Conservation (phyloP, 2,888 invertebrate species). For the Dasypogon diadema region DNA sequence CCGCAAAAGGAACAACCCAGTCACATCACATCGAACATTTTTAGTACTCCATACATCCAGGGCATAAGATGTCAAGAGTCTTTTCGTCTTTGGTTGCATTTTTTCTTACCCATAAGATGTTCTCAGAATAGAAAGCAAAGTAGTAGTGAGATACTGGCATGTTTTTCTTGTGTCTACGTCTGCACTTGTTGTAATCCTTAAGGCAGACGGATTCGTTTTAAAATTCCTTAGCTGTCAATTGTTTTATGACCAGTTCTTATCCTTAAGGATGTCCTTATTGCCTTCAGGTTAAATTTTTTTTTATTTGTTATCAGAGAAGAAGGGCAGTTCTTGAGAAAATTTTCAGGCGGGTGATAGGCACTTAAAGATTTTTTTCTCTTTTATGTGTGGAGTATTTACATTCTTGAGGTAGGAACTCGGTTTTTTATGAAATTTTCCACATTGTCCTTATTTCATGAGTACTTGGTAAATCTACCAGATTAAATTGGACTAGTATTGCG, state of each 20-base stretch:
- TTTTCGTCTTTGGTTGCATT: neutral
- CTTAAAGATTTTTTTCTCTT: no score
- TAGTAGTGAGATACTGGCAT: neutral
- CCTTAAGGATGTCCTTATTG: neutral
- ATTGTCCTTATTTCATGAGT: no score
- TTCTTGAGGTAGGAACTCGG: no score
- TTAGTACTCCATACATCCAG: neutral
- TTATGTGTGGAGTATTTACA: no score
- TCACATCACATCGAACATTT: neutral
- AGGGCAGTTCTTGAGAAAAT: no score
- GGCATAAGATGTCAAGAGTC: neutral
- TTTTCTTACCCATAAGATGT: neutral
- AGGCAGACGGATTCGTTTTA: neutral
- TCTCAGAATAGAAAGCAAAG: no score
- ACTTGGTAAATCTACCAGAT: no score
- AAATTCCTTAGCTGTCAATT: slow-evolving; percentile 12
- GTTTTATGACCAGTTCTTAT: slow-evolving; percentile 23
- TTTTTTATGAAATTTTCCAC: no score
- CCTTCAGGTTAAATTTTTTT: neutral
- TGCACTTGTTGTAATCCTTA: slow-evolving; percentile 21
- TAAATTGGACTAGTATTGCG: no score
- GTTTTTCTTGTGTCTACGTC: neutral
- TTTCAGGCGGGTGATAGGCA: no score
- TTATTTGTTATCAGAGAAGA: no score
- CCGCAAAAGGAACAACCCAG: neutral